A percentile compares a stretch with the other conserved stretches of the same genome.
Evolutionary conservation across 2,888 invertebrate species (phyloP).

Genomic region (Dryobotodes eremita): DNA sequence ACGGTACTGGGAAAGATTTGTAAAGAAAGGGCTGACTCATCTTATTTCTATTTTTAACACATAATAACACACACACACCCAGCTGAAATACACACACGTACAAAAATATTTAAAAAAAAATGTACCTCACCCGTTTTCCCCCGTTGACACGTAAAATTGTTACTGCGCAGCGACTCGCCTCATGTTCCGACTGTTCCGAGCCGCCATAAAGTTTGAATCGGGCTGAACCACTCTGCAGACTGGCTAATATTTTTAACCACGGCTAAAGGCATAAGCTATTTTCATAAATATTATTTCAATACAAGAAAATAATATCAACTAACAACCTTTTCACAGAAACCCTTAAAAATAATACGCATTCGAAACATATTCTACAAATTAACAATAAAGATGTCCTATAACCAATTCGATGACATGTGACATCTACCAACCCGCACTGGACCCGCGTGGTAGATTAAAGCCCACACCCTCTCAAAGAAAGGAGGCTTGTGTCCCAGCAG

Average conservation of each 20-base stretch:
- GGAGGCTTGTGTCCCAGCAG: background rate
- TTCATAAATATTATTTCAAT: background rate
- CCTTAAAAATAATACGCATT: background rate
- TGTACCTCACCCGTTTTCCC: too few species aligned
- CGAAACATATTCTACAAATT: background rate
- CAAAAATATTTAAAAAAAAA: too few species aligned
- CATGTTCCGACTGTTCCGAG: too few species aligned
- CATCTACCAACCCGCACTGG: background rate
- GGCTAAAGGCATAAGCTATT: background rate
- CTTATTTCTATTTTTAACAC: background rate
- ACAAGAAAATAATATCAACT: background rate
- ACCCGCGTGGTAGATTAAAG: background rate
- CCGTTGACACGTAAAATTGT: too few species aligned
- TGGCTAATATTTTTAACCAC: background rate
- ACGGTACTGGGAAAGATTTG: conserved; percentile 1
- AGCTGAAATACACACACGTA: background rate
- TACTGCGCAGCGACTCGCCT: too few species aligned
- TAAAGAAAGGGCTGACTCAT: conserved; percentile 8
- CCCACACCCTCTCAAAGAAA: background rate
- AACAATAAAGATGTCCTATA: background rate
- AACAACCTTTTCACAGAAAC: background rate
- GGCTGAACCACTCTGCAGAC: background rate
- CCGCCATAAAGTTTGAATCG: too few species aligned
- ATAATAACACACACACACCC: background rate
- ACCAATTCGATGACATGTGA: background rate